These are phyloP conservation scores for Epinephelus coioides DNA, from an alignment of 2,797 vertebrate genomes.

Conservation along the genomic window DNA sequence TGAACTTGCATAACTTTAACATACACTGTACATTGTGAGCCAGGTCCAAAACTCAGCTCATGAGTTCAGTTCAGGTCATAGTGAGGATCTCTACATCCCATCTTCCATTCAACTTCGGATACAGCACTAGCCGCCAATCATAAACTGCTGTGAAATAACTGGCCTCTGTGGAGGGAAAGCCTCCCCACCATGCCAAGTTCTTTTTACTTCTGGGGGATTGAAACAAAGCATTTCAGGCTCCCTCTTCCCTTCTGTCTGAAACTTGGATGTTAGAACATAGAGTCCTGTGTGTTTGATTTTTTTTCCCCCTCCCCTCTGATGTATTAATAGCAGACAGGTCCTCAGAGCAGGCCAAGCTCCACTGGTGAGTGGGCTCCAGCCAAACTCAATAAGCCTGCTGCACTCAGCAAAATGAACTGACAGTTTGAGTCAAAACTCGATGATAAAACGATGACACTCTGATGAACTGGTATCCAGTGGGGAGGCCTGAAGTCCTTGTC, in stretches of 20 bases:
- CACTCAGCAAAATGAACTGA: conserved; percentile 63
- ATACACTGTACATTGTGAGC: background rate
- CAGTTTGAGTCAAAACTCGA: conserved; percentile 46
- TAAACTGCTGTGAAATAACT: conserved; percentile 54
- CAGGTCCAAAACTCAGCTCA: background rate
- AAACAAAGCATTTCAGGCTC: conserved; percentile 55
- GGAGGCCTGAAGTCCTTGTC: conserved; percentile 25
- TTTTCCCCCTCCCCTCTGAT: conserved; percentile 40
- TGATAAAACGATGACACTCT: conserved; percentile 47
- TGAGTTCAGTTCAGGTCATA: conserved; percentile 16
- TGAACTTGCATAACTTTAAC: background rate
- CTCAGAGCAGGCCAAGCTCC: conserved; percentile 58
- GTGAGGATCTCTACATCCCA: conserved; percentile 14
- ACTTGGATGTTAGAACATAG: conserved; percentile 65
- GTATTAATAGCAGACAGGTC: conserved; percentile 72
- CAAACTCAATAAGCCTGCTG: conserved; percentile 67
- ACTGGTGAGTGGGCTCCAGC: conserved; percentile 51
- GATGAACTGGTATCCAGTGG: conserved; percentile 46
- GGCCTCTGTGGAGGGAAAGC: conserved; percentile 39
- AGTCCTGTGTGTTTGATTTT: conserved; percentile 65
- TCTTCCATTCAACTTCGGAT: conserved; percentile 16
- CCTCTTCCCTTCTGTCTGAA: conserved; percentile 39
- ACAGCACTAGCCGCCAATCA: conserved; percentile 41
- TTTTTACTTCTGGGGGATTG: conserved; percentile 29
- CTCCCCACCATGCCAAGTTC: conserved; percentile 11